A percentile compares a stretch with the other conserved stretches of the same genome.
phyloP scores from a whole-genome alignment of 2,797 vertebrate species.

The Scleropages formosus region DNA sequence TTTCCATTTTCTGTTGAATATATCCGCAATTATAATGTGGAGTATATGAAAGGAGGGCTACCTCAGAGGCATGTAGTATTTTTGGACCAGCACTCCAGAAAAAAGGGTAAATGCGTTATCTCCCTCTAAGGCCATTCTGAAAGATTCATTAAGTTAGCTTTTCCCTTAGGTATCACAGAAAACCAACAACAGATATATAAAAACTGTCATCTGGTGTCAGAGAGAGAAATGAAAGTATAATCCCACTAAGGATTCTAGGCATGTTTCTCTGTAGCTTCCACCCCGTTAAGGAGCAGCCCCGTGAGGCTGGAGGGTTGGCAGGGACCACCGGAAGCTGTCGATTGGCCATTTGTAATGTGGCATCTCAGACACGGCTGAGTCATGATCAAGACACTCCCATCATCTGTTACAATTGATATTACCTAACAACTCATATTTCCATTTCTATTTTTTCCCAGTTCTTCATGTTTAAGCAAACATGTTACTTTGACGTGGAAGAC shows the following conservation, averaged over 20 bases:
- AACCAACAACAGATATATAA: slow-evolving; percentile 6
- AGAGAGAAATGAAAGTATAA: neutral
- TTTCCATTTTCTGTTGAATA: neutral
- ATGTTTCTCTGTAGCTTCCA: neutral
- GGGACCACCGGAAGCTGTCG: neutral
- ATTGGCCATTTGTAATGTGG: slow-evolving; percentile 1
- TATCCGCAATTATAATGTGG: too few species aligned
- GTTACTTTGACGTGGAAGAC: too few species aligned
- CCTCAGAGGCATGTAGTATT: neutral
- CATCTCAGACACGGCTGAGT: neutral
- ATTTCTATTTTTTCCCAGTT: too few species aligned
- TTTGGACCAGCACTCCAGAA: neutral
- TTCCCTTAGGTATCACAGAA: slow-evolving; percentile 3
- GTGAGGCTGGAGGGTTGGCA: neutral
- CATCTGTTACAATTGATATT: neutral
- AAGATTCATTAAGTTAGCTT: slow-evolving; percentile 28
- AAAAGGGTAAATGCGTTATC: slow-evolving; percentile 18
- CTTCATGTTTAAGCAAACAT: too few species aligned
- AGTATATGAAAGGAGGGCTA: neutral
- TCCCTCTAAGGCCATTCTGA: slow-evolving; percentile 24
- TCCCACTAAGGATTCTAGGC: slow-evolving; percentile 6
- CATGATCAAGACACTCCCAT: neutral
- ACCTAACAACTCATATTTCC: neutral
- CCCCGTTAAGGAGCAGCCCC: neutral
- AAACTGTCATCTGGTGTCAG: neutral